Percentiles rank a stretch among this genome's conserved stretches.
phyloP scores from a whole-genome alignment of 2,888 invertebrate species.

The Plebejus melissa region DNA sequence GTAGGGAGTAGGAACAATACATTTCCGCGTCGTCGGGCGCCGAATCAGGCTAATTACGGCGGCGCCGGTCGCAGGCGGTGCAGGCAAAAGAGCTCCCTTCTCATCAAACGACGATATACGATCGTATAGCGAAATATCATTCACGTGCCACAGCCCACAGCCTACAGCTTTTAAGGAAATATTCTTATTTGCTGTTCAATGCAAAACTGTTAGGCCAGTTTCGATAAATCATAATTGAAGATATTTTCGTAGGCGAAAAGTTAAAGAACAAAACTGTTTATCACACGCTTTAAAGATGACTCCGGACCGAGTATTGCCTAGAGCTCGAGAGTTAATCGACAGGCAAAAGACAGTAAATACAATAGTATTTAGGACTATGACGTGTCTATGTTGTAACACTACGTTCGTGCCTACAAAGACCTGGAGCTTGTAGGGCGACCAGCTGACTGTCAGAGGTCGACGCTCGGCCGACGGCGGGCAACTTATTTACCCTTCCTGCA shows the following conservation, averaged over 20 bases:
- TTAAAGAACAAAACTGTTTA: too few species aligned
- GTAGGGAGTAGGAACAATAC: not conserved
- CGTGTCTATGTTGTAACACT: too few species aligned
- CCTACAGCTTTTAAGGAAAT: not conserved
- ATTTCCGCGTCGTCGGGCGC: not conserved
- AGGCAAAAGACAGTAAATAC: too few species aligned
- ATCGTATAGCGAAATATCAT: not conserved
- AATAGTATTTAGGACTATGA: too few species aligned
- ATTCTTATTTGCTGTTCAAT: not conserved
- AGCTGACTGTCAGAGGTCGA: conserved; percentile 11
- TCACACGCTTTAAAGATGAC: too few species aligned
- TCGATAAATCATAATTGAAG: too few species aligned
- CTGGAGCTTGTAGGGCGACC: not conserved
- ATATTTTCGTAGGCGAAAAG: too few species aligned
- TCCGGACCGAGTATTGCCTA: too few species aligned
- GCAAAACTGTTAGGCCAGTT: too few species aligned
- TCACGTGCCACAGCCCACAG: not conserved
- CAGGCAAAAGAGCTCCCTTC: not conserved
- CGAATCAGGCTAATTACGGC: conserved; percentile 1
- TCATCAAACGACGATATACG: not conserved
- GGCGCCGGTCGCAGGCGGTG: conserved; percentile 22
- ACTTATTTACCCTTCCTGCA: not conserved
- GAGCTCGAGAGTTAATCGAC: too few species aligned
- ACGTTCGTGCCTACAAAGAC: not conserved
- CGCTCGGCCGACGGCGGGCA: not conserved